Base-by-base conservation (phyloP, 2,113 vertebrate genomes). In the Stigmatopora argus region DNA sequence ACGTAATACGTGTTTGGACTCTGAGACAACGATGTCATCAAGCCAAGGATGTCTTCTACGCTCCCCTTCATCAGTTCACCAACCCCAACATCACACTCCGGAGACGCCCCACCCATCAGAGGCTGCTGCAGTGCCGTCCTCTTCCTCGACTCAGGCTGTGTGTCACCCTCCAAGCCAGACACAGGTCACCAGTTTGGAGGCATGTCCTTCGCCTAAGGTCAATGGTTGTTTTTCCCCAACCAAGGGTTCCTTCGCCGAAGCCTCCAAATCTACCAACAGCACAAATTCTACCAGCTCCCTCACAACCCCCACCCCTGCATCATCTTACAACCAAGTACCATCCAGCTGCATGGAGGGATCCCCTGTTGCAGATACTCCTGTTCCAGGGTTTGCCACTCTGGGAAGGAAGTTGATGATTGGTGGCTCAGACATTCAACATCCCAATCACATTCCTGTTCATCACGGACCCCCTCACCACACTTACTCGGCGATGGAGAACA, bases 361-460 rank as follows among this genome's bases (percentile, higher is more conserved):
- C n/a, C 88, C 92, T 0, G 82, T 83, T n/a, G 80, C 86, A 0
- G 90, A 91, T 19, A 13, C 74, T 14, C 88, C 87, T 1, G 86
- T 91, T 21, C 88, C 90, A 0, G 91, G 91, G 21, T 92, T 92
- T 45, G 86, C 90, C 65, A 92, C 91, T 3, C 64, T 92, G 70
- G 82, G 90, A 9, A 85, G 91, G 69, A 89, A 83, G 74, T 69
- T 92, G 57, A 90, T 91, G 90, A 56, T 91, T 71, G 78, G 80
- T 1, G 81, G 83, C 21, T 64, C 84, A 0, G 86, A 87, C 18
- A 55, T 69, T 48, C 74, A 82, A 44, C 78, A 79, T 46, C 53
- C 15, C 7, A 76, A 67, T 65, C 67, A 77, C 70, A 21, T 47
- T 17, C 35, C 83, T 76, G 61, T 34, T 23, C 78, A 80, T 13